Base-by-base conservation (phyloP, 2,113 vertebrate species). In the Enhydra lutris region DNA sequence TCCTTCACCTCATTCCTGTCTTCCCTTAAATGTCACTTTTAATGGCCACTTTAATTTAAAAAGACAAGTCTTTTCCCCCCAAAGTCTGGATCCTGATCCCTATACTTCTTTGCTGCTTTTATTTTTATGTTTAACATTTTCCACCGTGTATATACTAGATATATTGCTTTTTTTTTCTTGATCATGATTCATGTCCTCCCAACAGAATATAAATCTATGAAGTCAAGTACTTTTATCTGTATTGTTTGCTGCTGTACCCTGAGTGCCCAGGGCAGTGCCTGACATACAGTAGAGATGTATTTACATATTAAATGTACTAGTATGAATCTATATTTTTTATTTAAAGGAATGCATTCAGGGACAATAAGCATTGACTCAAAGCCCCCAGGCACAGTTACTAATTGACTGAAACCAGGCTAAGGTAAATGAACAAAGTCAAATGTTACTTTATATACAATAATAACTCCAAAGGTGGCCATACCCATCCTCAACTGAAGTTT, bases 41-140 rank as follows among this genome's bases (percentile, higher is more conserved):
- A 26, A 26, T 7, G 29, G 21, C 14, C 7, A 57, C 47, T 4
- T 12, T 24, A n/a, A n/a, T 42, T 57, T 91, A 93, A 45, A 88
- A 81, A 18, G 34, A 61, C 0, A 92, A 39, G 18, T n/a, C 7
- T 7, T 59, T 52, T 10, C 2, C 6, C 45, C 0, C 1, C 10
- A 2, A 42, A 61, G 20, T 76, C 24, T 74, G 6, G 5, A 47
- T 69, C 0, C 1, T 2, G 7, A n/a, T 69, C 1, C 2, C 3
- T 83, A 20, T 2, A 36, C n/a, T 65, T 24, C 36, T 80, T 67
- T 81, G 15, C 34, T 63, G 26, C 47, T 86, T 96, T 90, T 61
- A 21, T 39, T 91, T 79, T 69, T 61, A 6, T 71, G 31, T 47
- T 95, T 69, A 82, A 78, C 31, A 69, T 59, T 50, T 89, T 36